These are phyloP conservation scores for Notospermus geniculatus DNA, from an alignment of 1,140 invertebrate genomes.

Conservation along the genomic window DNA sequence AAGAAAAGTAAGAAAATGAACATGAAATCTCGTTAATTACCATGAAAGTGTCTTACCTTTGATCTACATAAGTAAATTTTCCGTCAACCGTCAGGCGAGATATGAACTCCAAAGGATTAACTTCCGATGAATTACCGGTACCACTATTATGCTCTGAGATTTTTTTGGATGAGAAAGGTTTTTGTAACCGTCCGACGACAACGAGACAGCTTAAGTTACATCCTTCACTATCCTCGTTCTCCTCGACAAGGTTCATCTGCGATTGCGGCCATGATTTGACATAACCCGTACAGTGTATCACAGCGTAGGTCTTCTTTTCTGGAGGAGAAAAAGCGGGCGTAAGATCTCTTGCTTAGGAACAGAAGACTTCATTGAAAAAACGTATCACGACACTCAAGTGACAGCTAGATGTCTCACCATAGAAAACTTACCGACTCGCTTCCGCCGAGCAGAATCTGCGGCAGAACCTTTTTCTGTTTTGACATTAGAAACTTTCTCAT, in stretches of 20 bases:
- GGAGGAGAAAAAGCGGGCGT: slow-evolving; percentile 20
- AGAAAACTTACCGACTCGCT: no score
- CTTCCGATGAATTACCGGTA: slow-evolving; percentile 43
- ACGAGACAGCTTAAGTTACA: slow-evolving; percentile 81
- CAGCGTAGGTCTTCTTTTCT: slow-evolving; percentile 72
- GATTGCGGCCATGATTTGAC: slow-evolving; percentile 86
- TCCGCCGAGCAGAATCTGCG: no score
- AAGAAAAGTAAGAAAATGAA: no score
- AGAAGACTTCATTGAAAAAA: no score
- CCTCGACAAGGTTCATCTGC: slow-evolving; percentile 68
- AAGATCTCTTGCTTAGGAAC: no score
- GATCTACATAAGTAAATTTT: slow-evolving; percentile 67
- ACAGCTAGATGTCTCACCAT: no score
- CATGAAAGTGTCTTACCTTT: slow-evolving; percentile 63
- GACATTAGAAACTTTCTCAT: no score
- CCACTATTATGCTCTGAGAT: slow-evolving; percentile 21
- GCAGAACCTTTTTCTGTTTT: no score
- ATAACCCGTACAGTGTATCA: slow-evolving; percentile 87
- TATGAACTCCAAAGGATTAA: slow-evolving; percentile 67
- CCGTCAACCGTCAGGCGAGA: slow-evolving; percentile 63
- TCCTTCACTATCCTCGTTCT: slow-evolving; percentile 64
- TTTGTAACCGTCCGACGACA: slow-evolving; percentile 66
- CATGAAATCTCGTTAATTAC: no score
- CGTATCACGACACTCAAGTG: no score
- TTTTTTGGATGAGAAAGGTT: slow-evolving; percentile 36